These are phyloP conservation scores for Goniozus legneri DNA, from an alignment of 1,140 invertebrate species.

Conservation along the genomic window DNA sequence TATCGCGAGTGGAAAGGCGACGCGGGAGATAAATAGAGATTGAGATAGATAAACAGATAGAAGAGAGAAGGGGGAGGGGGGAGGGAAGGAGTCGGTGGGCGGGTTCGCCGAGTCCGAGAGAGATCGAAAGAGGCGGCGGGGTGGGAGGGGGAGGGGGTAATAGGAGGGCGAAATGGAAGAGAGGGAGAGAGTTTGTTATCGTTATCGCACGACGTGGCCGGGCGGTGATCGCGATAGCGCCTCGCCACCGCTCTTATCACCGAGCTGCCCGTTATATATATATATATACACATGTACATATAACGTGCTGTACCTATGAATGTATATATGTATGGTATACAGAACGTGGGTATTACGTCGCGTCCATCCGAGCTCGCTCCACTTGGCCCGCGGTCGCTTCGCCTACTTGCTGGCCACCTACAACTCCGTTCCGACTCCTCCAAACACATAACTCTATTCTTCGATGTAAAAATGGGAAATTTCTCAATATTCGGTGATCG, in stretches of 20 bases:
- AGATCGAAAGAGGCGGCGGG: conserved; percentile 6
- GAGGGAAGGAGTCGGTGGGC: background rate
- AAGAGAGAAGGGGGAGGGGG: background rate
- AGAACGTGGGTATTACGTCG: no score
- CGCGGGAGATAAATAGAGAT: background rate
- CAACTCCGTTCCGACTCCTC: no score
- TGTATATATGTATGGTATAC: no score
- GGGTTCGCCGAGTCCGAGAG: background rate
- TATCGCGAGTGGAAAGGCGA: no score
- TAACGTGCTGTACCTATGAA: no score
- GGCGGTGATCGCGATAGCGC: conserved; percentile 51
- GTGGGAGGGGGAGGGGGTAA: conserved; percentile 16
- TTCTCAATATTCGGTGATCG: no score
- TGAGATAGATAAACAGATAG: conserved; percentile 17
- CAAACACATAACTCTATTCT: no score
- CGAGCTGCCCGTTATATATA: background rate
- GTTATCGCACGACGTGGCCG: conserved; percentile 53
- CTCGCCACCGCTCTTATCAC: conserved; percentile 44
- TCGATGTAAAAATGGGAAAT: no score
- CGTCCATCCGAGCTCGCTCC: no score
- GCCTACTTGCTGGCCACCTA: no score
- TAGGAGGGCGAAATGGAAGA: conserved; percentile 8
- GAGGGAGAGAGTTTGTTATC: conserved; percentile 49
- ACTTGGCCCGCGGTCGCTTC: no score
- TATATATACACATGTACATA: background rate